Percentiles rank a stretch among this genome's conserved stretches.
These are phyloP conservation scores for Drosophila punjabiensis DNA, from an alignment of 1,140 invertebrate genomes.

Conservation along the genomic window DNA sequence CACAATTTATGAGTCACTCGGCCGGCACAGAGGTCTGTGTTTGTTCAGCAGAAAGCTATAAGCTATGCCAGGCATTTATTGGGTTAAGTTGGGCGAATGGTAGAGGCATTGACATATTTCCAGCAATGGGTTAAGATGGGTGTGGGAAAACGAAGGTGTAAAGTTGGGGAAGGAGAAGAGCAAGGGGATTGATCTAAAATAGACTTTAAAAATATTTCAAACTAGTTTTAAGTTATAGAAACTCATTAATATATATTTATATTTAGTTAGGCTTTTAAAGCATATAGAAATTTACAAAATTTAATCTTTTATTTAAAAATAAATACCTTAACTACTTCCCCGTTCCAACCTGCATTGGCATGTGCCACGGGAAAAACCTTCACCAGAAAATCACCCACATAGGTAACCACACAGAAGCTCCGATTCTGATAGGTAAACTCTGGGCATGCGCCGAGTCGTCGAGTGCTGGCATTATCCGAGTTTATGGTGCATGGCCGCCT, in stretches of 20 bases:
- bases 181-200: too few species aligned
- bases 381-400: conserved; percentile 13
- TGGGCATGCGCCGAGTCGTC: conserved; percentile 19
- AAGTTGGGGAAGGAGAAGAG: neutral
- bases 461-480: conserved; percentile 49
- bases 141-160: conserved; percentile 43
- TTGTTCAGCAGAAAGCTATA: conserved; percentile 37
- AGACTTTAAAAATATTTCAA: too few species aligned
- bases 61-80: conserved; percentile 74
- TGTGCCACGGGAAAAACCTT: conserved; percentile 12
- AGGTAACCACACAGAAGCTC: conserved; percentile 9
- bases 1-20: conserved; percentile 79
- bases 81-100: conserved; percentile 66
- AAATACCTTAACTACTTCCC: neutral
- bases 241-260: too few species aligned
- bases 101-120: conserved; percentile 44
- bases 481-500: conserved; percentile 47
- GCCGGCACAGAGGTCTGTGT: conserved; percentile 26
- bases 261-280: too few species aligned
- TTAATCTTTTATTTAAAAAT: too few species aligned
- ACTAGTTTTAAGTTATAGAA: too few species aligned
- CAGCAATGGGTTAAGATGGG: neutral
- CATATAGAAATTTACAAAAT: neutral
- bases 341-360: conserved; percentile 3
- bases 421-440: conserved; percentile 31